Percentiles rank a stretch among this genome's conserved stretches.
phyloP scores from a whole-genome alignment of 2,113 vertebrate genomes.

The cattle (Bos taurus) region DNA sequence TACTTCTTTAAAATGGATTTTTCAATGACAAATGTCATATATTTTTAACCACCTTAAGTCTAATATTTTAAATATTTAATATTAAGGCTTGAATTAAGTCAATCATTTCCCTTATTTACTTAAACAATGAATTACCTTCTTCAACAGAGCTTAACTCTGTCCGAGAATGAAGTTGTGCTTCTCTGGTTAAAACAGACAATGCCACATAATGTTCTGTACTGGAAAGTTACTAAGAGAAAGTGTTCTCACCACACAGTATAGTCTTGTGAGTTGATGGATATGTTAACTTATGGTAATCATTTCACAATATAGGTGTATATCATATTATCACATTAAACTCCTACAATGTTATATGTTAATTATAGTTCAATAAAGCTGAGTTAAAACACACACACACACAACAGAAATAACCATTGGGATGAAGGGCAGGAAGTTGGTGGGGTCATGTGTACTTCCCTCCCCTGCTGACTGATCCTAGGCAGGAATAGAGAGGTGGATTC shows the following conservation, averaged over 20 bases:
- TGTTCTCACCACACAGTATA: neutral
- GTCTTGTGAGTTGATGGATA: neutral
- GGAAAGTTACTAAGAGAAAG: neutral
- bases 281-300: neutral
- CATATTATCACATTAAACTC: neutral
- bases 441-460: neutral
- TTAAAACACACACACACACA: neutral
- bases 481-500: neutral
- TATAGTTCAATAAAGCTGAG: neutral
- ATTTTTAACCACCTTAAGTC: neutral
- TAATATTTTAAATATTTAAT: neutral
- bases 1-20: neutral
- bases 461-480: neutral
- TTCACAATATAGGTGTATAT: neutral
- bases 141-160: neutral
- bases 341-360: neutral
- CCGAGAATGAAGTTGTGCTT: neutral
- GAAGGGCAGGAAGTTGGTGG: neutral
- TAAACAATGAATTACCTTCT: neutral
- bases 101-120: neutral
- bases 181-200: neutral
- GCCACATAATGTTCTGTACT: accelerated
- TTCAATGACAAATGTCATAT: neutral
- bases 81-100: neutral
- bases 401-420: neutral